Evolutionary conservation across 2,797 vertebrate species (phyloP), one percentile per base, ranked within the genome.

Genomic region (Gila robusta): DNA sequence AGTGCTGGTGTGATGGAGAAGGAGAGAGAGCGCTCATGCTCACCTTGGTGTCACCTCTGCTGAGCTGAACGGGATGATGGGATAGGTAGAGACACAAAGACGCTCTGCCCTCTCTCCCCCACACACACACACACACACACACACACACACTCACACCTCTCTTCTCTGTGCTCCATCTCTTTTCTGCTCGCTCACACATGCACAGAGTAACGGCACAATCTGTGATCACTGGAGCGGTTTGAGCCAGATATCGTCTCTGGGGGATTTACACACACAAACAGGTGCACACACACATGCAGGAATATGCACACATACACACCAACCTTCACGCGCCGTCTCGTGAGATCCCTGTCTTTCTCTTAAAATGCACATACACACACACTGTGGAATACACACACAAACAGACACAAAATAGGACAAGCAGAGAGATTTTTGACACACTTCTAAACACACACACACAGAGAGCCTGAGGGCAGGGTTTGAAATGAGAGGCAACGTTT

Each of bases 41-140:
- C 97, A 98, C 98, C 98, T 98, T 98, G 96, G 95, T 95, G 96
- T 97, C 97, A 97, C 98, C 97, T 97, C 94, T 94, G 94, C 93
- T 94, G 94, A 94, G 92, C 90, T 93, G 91, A 94, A 92, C 89
- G 92, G 89, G 77, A 87, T 89, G 88, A 89, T 88, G 90, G 90
- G 85, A 89, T 89, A 89, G 87, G 87, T 89, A 90, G 91, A 91
- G 90, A 90, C 88, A 88, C 80, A 26, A 90, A 87, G 88, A 79
- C 89, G 80, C 87, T 89, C 88, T 88, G 84, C 84, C 67, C 76
- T 80, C 76, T 62, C 76, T 62, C 77, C 14, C 74, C 3, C 59
- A 16, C 86, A 81, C 84, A 81, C 82, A 79, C 85, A 82, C 82
- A 37, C 86, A 59, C 83, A 85, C 89, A 86, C 88, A 59, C 84